Evolutionary conservation across 2,113 vertebrate genomes (phyloP).

Genomic region (Panurus biarmicus): DNA sequence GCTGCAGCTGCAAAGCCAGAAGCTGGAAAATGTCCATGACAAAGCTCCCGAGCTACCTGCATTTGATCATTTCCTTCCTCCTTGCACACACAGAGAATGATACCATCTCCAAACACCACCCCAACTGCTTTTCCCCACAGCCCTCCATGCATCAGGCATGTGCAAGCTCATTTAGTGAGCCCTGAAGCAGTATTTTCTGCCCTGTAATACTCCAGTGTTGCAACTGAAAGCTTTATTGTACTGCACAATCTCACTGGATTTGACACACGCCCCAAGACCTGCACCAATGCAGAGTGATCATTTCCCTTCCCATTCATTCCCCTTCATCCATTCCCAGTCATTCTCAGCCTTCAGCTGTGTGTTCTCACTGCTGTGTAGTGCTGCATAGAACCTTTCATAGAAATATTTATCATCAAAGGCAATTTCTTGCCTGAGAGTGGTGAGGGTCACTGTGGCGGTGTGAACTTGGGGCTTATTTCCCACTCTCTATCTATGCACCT

Average conservation of each 20-base stretch:
- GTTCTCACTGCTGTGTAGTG: background rate
- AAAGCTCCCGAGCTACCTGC: background rate
- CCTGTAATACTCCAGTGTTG: background rate
- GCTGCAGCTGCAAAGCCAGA: background rate
- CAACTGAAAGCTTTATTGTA: background rate
- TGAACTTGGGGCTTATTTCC: background rate
- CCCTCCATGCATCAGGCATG: accelerated
- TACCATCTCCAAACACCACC: background rate
- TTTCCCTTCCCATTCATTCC: too few relatives aligned
- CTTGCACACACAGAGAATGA: background rate
- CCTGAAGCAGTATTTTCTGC: background rate
- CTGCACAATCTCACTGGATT: background rate
- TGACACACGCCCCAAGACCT: background rate
- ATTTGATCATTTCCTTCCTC: background rate
- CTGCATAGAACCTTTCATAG: background rate
- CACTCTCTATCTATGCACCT: background rate
- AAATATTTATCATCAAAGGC: background rate
- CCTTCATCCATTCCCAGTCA: background rate
- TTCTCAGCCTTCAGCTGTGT: background rate
- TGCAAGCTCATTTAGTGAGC: background rate
- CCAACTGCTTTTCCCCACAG: background rate
- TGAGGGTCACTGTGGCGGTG: background rate
- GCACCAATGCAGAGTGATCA: background rate
- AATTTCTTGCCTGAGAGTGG: background rate
- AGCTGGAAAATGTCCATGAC: accelerated